Evolutionary conservation across 2,113 vertebrate species (phyloP).

Genomic region (Oryzias curvinotus): DNA sequence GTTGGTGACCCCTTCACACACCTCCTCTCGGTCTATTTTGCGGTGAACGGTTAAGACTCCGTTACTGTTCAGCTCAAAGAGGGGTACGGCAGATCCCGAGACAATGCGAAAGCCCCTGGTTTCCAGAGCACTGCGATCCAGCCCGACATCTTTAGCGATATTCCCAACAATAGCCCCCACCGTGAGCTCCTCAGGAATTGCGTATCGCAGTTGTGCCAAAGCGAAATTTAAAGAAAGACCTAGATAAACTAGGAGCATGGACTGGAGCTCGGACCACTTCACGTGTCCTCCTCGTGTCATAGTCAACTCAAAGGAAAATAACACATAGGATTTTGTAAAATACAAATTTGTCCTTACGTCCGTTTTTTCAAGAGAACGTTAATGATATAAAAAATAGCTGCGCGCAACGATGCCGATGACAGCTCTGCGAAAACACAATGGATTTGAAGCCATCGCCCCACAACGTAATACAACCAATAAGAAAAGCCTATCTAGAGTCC

Average conservation of each 20-base stretch:
- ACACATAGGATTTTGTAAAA: not conserved
- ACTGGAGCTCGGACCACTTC: conserved; percentile 3
- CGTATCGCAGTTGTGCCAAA: conserved; percentile 61
- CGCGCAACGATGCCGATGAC: not conserved
- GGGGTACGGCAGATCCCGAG: conserved; percentile 45
- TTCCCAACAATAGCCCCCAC: conserved; percentile 59
- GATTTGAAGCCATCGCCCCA: conserved; percentile 2
- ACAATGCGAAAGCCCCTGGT: conserved; percentile 59
- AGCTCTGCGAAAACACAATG: not conserved
- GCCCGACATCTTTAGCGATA: conserved; percentile 66
- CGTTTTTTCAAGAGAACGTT: not conserved
- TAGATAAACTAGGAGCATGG: conserved; percentile 39
- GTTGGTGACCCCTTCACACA: conserved; percentile 48
- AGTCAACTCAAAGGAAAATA: not conserved
- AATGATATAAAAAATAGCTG: not conserved
- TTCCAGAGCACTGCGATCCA: conserved; percentile 45
- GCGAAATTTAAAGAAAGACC: conserved; percentile 17
- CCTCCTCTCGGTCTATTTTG: conserved; percentile 71
- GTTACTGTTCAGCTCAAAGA: conserved; percentile 42
- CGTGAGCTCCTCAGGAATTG: conserved; percentile 52
- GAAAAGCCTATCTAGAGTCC: not conserved
- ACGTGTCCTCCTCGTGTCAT: conserved; percentile 33
- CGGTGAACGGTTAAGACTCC: conserved; percentile 40
- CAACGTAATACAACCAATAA: conserved; percentile 8
- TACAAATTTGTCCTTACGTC: not conserved